Evolutionary conservation across 2,797 vertebrate species (phyloP).

Genomic region (Myripristis jacobus): DNA sequence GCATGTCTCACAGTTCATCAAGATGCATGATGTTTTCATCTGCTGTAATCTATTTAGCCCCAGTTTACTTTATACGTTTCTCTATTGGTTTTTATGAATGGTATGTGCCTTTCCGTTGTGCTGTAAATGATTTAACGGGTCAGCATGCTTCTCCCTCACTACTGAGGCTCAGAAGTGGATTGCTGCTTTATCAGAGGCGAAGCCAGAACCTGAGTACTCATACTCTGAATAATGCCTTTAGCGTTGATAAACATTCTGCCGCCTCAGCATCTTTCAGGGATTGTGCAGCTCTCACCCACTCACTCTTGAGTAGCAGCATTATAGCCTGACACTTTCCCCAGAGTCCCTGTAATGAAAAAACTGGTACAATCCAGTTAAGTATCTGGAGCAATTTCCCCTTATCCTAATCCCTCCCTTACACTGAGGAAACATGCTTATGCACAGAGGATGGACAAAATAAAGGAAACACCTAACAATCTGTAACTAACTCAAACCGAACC

Average conservation of each 20-base stretch:
- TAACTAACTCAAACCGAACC: conserved; percentile 20
- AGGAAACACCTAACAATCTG: conserved; percentile 17
- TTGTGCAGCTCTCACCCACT: conserved; percentile 69
- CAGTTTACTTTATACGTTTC: conserved; percentile 66
- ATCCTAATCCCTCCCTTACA: conserved; percentile 70
- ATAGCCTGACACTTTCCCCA: conserved; percentile 74
- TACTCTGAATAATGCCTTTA: conserved; percentile 78
- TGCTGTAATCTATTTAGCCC: conserved; percentile 73
- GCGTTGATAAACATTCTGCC: conserved; percentile 83
- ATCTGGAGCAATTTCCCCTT: conserved; percentile 78
- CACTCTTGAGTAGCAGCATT: conserved; percentile 70
- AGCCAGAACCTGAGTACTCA: conserved; percentile 68
- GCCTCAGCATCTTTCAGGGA: conserved; percentile 81
- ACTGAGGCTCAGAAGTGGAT: conserved; percentile 51
- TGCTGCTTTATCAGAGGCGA: conserved; percentile 74
- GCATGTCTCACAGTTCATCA: conserved; percentile 55
- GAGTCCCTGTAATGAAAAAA: conserved; percentile 77
- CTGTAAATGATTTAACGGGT: conserved; percentile 74
- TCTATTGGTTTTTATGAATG: conserved; percentile 72
- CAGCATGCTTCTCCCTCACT: conserved; percentile 47
- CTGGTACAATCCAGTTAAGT: conserved; percentile 77
- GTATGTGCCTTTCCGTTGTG: conserved; percentile 57
- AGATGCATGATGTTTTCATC: conserved; percentile 70
- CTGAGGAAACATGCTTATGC: conserved; percentile 50
- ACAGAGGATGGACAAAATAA: conserved; percentile 52